Base-by-base conservation (phyloP, 2,113 vertebrate genomes). In the Datnioides undecimradiatus region DNA sequence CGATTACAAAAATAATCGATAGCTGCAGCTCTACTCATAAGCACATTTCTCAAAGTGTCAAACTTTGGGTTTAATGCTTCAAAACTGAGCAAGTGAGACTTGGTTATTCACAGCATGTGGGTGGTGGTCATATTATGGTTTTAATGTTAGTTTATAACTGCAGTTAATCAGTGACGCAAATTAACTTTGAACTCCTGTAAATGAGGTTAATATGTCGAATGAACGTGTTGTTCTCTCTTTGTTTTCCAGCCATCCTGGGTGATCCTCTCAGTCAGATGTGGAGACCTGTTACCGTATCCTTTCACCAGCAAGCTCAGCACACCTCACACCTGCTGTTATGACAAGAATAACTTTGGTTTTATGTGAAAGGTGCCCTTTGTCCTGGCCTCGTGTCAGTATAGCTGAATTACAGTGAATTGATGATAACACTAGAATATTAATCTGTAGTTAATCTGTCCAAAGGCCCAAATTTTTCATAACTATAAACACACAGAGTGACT, bases 241-340 rank as follows among this genome's bases (percentile, higher is more conserved):
- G 27, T 90, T 62, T 91, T 95, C 25, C 96, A 99, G 98, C 98
- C 98, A 12, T 97, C 97, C 17, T 99, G 98, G 98, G 98, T 99
- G 84, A 94, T 94, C 38, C 89, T 99, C 75, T 99, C 98, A 0
- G 97, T 98, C 43, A 95, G 96, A 67, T 99, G 98, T 95, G 98
- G 98, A 93, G 95, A 95, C 86, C 95, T 99, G 65, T 92, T 99
- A 67, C 98, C 98, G 98, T 99, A 99, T 99, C 98, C 97, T 97
- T 94, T 57, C 17, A 36, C 21, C 17, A 27, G 12, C 25, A 17
- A 49, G 27, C 45, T 12, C n/a, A 63, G 1, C 38, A 31, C 1
- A 13, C 2, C 16, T 33, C n/a, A 29, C n/a, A n/a, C n/a, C n/a
- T n/a, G n/a, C n/a, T n/a, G n/a, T n/a, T n/a, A n/a, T n/a, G n/a